Percentiles rank a stretch among this genome's conserved stretches.
Evolutionary conservation across 53 echinoderm and acorn worm genomes (phyloP).

Genomic region (Hippasteria phrygiana): DNA sequence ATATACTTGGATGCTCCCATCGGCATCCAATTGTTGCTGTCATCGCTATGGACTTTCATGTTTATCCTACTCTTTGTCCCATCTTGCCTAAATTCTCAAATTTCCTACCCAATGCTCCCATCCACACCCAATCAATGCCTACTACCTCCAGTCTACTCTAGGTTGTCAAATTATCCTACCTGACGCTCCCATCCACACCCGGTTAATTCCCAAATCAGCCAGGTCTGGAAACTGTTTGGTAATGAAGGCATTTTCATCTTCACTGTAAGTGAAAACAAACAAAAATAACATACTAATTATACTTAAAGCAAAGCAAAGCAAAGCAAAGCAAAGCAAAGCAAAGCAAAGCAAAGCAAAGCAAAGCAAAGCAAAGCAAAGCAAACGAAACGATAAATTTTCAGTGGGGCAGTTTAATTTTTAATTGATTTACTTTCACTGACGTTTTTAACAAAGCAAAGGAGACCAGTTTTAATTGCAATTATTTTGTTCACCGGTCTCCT

Average conservation of each 20-base stretch:
- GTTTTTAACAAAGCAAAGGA: no score
- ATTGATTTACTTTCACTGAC: neutral
- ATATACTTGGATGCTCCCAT: neutral
- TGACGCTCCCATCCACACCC: conserved; percentile 81
- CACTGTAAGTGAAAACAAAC: conserved; percentile 57
- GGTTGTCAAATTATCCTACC: conserved; percentile 19
- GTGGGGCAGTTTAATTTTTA: no score
- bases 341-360: neutral
- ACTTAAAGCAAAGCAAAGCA: neutral
- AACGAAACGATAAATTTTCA: neutral
- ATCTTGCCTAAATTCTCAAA: no score
- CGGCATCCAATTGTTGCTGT: neutral
- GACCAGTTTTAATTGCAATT: no score
- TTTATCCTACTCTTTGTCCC: neutral
- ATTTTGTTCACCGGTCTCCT: no score
- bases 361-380: no score
- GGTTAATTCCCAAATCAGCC: conserved; percentile 44
- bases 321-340: neutral
- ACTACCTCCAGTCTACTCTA: neutral
- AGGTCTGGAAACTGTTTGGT: conserved; percentile 59
- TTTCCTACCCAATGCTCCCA: neutral
- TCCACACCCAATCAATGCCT: neutral
- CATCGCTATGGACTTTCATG: neutral
- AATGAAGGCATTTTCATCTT: conserved; percentile 86
- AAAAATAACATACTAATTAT: neutral